Conservation (phyloP, 2,113 vertebrate species). For the Oreamnos americanus region DNA sequence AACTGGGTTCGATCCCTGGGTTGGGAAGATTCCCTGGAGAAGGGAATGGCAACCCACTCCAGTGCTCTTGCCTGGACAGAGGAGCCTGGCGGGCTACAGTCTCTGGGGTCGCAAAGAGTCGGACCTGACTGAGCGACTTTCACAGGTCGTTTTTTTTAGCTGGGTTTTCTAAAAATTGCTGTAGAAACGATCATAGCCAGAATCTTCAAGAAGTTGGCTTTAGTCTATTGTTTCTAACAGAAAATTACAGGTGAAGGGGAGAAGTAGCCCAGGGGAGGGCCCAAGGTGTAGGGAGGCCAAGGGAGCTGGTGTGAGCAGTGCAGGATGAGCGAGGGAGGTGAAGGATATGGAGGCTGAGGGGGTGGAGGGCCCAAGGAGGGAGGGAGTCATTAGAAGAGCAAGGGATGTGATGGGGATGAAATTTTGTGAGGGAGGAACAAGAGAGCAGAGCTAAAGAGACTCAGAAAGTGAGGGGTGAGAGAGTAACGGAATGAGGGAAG, state of each 20-base stretch:
- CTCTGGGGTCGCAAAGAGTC: neutral
- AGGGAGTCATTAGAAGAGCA: neutral
- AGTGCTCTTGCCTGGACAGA: neutral
- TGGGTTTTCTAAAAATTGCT: neutral
- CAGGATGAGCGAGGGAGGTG: neutral
- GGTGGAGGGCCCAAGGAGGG: neutral
- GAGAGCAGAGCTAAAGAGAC: neutral
- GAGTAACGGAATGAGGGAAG: neutral
- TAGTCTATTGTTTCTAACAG: neutral
- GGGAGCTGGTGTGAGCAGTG: neutral
- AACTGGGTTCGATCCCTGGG: neutral
- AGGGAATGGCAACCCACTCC: neutral
- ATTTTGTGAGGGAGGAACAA: neutral
- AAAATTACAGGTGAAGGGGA: neutral
- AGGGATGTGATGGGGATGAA: neutral
- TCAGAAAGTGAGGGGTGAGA: neutral
- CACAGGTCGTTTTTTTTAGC: neutral
- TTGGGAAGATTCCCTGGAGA: neutral
- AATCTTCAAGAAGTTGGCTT: neutral
- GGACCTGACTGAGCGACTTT: neutral
- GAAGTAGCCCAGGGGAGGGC: neutral
- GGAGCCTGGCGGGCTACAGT: neutral
- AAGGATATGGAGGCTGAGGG: neutral
- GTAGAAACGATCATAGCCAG: neutral
- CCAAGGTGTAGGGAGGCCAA: too few relatives aligned